A percentile compares a stretch with the other conserved stretches of the same genome.
Conservation (phyloP, 2,113 vertebrate genomes). For the Odocoileus virginianus region DNA sequence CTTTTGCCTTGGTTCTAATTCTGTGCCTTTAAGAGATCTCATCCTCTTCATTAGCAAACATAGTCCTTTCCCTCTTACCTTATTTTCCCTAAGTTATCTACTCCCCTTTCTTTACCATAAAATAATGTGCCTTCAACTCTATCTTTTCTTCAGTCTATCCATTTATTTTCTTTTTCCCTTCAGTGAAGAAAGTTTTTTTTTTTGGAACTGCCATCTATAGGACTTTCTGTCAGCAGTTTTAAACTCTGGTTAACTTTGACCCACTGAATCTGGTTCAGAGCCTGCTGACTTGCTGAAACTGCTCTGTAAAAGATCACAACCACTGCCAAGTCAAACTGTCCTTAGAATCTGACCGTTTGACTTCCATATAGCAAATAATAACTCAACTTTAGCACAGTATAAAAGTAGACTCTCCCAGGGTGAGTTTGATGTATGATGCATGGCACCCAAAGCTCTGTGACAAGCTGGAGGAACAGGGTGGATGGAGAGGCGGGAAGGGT, state of each 20-base stretch:
- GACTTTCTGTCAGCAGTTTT: neutral
- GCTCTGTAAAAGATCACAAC: neutral
- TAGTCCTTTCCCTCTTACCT: neutral
- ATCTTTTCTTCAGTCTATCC: neutral
- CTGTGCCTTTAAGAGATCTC: neutral
- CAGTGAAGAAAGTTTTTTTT: neutral
- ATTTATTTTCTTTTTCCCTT: neutral
- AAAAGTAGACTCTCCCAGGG: neutral
- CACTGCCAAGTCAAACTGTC: neutral
- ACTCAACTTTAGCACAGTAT: neutral
- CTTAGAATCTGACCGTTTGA: neutral
- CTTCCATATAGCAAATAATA: neutral
- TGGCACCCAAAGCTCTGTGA: neutral
- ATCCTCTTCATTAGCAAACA: neutral
- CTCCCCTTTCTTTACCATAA: neutral
- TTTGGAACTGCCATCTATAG: neutral
- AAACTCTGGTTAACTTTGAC: neutral
- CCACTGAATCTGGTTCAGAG: neutral
- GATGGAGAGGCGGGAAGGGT: neutral
- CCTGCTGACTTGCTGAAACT: neutral
- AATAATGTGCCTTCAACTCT: neutral
- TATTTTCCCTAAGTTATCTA: neutral
- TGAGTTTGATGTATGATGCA: neutral
- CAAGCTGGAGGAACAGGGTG: neutral
- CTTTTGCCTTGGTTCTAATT: neutral